phyloP scores from a whole-genome alignment of 53 echinoderm and acorn worm genomes.

The Stichopus horrens region DNA sequence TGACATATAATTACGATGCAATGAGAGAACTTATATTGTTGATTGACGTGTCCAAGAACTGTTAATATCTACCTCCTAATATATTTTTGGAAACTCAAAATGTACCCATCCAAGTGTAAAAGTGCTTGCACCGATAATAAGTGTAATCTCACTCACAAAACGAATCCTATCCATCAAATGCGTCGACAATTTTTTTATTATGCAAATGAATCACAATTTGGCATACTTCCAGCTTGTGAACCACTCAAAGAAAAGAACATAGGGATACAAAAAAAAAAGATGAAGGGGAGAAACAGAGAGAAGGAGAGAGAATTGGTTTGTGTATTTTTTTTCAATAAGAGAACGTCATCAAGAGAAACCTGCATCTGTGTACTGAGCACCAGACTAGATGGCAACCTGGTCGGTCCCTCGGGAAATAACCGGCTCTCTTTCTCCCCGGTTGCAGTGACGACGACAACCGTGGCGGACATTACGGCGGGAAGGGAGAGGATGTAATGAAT shows the following conservation, averaged over 20 bases:
- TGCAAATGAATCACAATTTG: constrained; percentile 42
- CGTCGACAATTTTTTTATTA: constrained; percentile 40
- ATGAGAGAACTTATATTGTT: background rate
- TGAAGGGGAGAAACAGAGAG: background rate
- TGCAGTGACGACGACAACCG: constrained; percentile 9
- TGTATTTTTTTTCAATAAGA: constrained; percentile 7
- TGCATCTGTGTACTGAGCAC: constrained; percentile 29
- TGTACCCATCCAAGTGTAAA: constrained; percentile 40
- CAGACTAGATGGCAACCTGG: constrained; percentile 29
- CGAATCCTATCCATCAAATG: constrained; percentile 35
- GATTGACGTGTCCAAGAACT: constrained; percentile 30
- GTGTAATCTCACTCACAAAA: constrained; percentile 34
- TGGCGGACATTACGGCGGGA: background rate
- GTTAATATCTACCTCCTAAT: constrained; percentile 27
- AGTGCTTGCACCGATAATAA: constrained; percentile 40
- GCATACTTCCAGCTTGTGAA: constrained; percentile 42
- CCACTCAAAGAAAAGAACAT: background rate
- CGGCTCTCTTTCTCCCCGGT: background rate
- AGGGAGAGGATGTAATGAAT: constrained; percentile 25
- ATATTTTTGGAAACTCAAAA: constrained; percentile 22
- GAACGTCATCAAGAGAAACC: constrained; percentile 18
- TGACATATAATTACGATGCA: constrained; percentile 6
- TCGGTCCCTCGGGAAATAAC: constrained; percentile 31
- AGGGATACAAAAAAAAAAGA: background rate
- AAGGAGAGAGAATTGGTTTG: background rate